Evolutionary conservation across 2,113 vertebrate genomes (phyloP).

Genomic region (Indicator maculatus): DNA sequence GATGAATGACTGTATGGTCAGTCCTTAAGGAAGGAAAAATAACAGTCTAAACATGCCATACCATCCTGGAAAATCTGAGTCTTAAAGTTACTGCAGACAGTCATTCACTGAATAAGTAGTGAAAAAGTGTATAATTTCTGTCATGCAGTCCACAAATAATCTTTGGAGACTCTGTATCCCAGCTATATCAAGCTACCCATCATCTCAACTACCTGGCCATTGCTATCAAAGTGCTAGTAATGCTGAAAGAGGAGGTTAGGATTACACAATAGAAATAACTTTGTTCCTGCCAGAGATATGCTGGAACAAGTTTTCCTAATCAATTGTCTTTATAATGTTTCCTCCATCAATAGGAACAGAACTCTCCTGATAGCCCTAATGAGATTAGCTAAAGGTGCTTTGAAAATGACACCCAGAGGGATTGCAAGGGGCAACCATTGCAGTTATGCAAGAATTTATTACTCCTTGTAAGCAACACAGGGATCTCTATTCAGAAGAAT

Average conservation of each 20-base stretch:
- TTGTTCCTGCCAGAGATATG: background rate
- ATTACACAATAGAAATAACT: background rate
- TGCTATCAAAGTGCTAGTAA: background rate
- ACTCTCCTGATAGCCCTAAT: conserved; percentile 4
- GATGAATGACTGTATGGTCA: background rate
- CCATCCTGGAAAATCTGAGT: background rate
- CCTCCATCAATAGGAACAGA: background rate
- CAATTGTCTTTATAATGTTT: background rate
- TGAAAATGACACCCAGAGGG: background rate
- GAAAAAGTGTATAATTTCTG: background rate
- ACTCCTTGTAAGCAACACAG: background rate
- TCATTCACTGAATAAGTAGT: background rate
- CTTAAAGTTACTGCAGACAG: background rate
- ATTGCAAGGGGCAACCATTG: background rate
- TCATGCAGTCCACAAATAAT: background rate
- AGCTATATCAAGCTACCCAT: background rate
- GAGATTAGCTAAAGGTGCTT: background rate
- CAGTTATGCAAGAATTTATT: background rate
- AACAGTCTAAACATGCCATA: background rate
- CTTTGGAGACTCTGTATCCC: background rate
- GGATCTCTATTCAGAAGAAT: background rate
- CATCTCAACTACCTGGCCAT: background rate
- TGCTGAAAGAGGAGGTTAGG: background rate
- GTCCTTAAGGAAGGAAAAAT: background rate
- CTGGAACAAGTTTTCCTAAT: background rate